phyloP scores from a whole-genome alignment of 2,888 invertebrate genomes.

The Drosophila picticornis region DNA sequence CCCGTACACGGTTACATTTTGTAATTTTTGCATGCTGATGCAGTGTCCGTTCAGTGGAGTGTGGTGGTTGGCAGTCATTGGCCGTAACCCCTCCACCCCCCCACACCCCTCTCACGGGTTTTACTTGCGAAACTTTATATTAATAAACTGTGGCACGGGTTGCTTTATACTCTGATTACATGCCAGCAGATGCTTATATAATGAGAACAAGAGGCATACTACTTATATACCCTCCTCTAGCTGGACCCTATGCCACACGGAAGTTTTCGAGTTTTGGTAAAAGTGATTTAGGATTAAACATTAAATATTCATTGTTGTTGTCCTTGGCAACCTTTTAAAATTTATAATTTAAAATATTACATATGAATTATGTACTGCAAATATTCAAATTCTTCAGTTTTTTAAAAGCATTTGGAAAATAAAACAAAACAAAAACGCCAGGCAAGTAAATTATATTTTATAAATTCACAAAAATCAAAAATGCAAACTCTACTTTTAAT shows the following conservation, averaged over 20 bases:
- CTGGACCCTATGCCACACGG: neutral
- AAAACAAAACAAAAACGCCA: no score
- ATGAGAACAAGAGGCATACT: slow-evolving; percentile 16
- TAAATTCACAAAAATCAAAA: neutral
- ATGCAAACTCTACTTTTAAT: neutral
- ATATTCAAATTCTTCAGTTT: neutral
- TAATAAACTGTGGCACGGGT: slow-evolving; percentile 74
- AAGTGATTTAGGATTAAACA: neutral
- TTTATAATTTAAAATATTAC: neutral
- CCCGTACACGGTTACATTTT: slow-evolving; percentile 82
- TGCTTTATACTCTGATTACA: slow-evolving; percentile 56
- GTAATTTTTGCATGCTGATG: slow-evolving; percentile 76
- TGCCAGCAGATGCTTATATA: slow-evolving; percentile 29
- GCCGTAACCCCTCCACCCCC: neutral
- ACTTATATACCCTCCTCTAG: slow-evolving; percentile 30
- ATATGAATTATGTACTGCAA: neutral
- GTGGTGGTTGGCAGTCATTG: slow-evolving; percentile 10
- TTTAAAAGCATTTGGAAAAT: neutral
- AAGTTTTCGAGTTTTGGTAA: neutral
- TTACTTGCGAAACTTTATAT: slow-evolving; percentile 67
- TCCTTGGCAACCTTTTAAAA: neutral
- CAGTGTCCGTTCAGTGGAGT: slow-evolving; percentile 26
- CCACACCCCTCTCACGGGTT: neutral
- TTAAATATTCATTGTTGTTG: slow-evolving; percentile 2
- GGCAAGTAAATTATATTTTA: no score